These are phyloP conservation scores for Drosophila neotestacea DNA, from an alignment of 2,888 invertebrate species.

Conservation along the genomic window DNA sequence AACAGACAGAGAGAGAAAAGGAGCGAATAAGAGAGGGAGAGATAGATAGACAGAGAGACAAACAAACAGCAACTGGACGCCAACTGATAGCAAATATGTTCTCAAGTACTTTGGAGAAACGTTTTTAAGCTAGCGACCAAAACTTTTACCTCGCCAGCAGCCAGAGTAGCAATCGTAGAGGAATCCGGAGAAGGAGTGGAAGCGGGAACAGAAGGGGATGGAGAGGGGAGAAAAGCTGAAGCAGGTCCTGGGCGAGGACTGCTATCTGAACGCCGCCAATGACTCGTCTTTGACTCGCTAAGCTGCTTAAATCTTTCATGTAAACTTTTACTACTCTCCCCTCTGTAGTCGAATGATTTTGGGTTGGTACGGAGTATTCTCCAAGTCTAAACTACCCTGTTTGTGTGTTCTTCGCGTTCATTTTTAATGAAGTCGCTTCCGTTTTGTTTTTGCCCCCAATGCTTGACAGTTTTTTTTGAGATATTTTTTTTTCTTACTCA, in stretches of 20 bases:
- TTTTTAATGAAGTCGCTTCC: constrained; percentile 73
- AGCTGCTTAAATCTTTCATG: constrained; percentile 80
- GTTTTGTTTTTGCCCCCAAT: constrained; percentile 27
- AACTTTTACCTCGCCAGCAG: constrained; percentile 66
- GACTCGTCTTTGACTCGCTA: constrained; percentile 71
- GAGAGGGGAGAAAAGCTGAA: background rate
- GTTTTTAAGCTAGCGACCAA: constrained; percentile 76
- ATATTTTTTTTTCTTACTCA: constrained; percentile 23
- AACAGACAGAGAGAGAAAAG: constrained; percentile 5
- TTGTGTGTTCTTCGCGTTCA: constrained; percentile 18
- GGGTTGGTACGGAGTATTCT: constrained; percentile 35
- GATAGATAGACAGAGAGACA: constrained; percentile 26
- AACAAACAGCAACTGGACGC: constrained; percentile 71
- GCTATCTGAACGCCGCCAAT: constrained; percentile 46
- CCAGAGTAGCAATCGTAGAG: constrained; percentile 4
- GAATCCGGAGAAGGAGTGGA: background rate
- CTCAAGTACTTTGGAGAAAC: constrained; percentile 75
- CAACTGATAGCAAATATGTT: constrained; percentile 81
- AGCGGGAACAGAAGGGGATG: constrained; percentile 5
- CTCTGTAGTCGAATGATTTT: constrained; percentile 60
- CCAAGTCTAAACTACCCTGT: constrained; percentile 6
- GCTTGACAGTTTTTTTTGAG: constrained; percentile 29
- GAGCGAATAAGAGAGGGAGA: constrained; percentile 7
- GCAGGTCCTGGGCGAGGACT: background rate
- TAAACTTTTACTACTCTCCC: constrained; percentile 65